Conservation (phyloP, 2,113 vertebrate genomes). For the Numida meleagris region DNA sequence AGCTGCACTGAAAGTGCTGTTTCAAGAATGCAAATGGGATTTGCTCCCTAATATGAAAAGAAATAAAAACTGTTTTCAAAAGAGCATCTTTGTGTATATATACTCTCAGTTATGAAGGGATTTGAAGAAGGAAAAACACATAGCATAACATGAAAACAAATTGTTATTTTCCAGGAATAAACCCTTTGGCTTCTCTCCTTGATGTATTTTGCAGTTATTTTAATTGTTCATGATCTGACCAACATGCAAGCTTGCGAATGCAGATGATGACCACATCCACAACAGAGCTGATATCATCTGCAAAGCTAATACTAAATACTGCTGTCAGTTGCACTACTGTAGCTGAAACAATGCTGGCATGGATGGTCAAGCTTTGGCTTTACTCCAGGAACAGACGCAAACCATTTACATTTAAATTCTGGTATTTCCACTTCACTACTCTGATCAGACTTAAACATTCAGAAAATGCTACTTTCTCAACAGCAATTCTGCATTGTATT, state of each 20-base stretch:
- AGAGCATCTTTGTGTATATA: not conserved
- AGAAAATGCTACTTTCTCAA: not conserved
- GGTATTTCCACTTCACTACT: not conserved
- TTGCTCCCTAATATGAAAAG: not conserved
- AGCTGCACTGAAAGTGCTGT: not conserved
- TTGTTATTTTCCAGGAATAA: not conserved
- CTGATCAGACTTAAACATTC: not conserved
- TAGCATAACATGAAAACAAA: not conserved
- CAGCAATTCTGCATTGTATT: not conserved
- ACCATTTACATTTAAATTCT: not conserved
- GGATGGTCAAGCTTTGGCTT: not conserved
- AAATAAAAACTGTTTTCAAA: not conserved
- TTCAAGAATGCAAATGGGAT: not conserved
- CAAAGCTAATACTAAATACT: not conserved
- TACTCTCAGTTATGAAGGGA: accelerated
- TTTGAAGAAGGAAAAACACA: not conserved
- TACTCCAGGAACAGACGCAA: not conserved
- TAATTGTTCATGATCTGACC: not conserved
- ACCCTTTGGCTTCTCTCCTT: not conserved
- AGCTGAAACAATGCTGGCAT: not conserved
- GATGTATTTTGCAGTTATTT: not conserved
- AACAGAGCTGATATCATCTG: not conserved
- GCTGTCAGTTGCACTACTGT: not conserved
- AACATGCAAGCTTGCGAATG: not conserved
- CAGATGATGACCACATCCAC: accelerated